Evolutionary conservation across 2,113 vertebrate species (phyloP).

Genomic region (Hippopotamus amphibius): DNA sequence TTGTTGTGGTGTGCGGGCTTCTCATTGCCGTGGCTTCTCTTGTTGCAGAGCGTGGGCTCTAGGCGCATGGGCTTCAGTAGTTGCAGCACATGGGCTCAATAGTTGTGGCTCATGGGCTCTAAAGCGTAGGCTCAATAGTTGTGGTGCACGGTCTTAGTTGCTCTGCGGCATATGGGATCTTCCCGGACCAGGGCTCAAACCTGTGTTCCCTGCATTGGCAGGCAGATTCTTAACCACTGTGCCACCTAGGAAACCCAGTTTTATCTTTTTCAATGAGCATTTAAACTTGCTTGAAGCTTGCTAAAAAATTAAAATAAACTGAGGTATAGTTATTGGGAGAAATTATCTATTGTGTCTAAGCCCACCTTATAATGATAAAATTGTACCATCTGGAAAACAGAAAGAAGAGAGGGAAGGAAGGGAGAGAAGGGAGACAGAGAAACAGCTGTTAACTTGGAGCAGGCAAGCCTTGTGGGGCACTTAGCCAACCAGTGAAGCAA

Average conservation of each 20-base stretch:
- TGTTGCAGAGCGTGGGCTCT: too few species aligned
- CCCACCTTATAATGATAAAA: background rate
- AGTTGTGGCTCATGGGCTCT: too few species aligned
- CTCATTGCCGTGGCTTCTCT: too few species aligned
- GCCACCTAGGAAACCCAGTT: background rate
- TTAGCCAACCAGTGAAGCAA: background rate
- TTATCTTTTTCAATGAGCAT: background rate
- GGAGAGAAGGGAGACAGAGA: background rate
- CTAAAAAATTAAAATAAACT: constrained; percentile 18
- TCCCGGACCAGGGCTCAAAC: too few species aligned
- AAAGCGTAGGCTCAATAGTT: too few species aligned
- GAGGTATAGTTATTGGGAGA: background rate
- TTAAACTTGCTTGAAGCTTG: background rate
- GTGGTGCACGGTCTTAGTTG: too few species aligned
- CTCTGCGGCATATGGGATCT: too few species aligned
- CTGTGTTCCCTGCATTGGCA: too few species aligned
- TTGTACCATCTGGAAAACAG: background rate
- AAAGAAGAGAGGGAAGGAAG: background rate
- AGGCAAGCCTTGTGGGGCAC: background rate
- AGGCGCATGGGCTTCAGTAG: too few species aligned
- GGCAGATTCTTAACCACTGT: too few species aligned
- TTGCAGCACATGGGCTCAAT: too few species aligned
- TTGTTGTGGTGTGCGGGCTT: too few species aligned
- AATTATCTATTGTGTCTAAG: background rate
- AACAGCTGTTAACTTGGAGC: background rate